These are phyloP conservation scores for Cyprinodon tularosa DNA, from an alignment of 2,113 vertebrate species.

Conservation along the genomic window DNA sequence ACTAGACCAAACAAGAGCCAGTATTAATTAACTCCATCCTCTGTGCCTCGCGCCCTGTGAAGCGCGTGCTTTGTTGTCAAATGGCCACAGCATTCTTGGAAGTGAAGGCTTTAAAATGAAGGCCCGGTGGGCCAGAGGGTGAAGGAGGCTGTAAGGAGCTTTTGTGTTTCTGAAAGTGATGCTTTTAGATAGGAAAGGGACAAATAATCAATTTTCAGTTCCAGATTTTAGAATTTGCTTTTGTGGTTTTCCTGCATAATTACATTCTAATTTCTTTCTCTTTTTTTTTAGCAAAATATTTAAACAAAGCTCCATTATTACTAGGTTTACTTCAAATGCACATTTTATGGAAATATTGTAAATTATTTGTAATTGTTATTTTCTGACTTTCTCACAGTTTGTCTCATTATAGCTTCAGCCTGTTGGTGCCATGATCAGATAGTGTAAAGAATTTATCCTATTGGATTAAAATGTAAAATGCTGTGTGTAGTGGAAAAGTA, in stretches of 20 bases:
- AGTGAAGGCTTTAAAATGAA: constrained; percentile 35
- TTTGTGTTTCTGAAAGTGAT: not conserved
- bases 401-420: not conserved
- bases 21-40: constrained; percentile 81
- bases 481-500: no score
- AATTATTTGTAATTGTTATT: not conserved
- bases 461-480: no score
- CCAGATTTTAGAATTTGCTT: not conserved
- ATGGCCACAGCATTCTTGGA: constrained; percentile 48
- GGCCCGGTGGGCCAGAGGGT: constrained; percentile 28
- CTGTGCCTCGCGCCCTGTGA: constrained; percentile 40
- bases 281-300: not conserved
- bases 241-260: not conserved
- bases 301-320: not conserved
- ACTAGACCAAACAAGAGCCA: constrained; percentile 80
- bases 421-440: not conserved
- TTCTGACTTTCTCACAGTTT: not conserved
- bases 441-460: no score
- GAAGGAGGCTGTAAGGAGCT: not conserved
- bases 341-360: not conserved
- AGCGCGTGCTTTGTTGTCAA: constrained; percentile 62
- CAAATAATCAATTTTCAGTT: not conserved
- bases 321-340: not conserved
- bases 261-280: not conserved
- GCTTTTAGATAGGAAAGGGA: not conserved